phyloP scores from a whole-genome alignment of 2,113 vertebrate genomes.

The Gallinago media region DNA sequence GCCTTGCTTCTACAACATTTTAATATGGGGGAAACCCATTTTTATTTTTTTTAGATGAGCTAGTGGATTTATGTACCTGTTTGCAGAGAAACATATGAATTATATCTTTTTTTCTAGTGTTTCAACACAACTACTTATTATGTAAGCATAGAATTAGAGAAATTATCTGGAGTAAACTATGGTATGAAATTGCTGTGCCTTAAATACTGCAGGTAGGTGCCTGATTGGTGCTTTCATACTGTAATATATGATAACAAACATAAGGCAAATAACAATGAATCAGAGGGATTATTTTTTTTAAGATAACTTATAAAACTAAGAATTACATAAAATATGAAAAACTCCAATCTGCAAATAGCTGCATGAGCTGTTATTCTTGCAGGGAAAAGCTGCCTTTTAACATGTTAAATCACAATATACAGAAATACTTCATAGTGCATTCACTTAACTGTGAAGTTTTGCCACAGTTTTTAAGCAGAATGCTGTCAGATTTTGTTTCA shows the following conservation, averaged over 20 bases:
- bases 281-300: neutral
- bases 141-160: neutral
- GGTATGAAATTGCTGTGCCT: neutral
- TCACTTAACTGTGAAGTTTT: neutral
- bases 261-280: neutral
- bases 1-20: neutral
- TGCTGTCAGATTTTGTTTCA: neutral
- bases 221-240: neutral
- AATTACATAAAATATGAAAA: neutral
- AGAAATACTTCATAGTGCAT: neutral
- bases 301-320: neutral
- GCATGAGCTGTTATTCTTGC: neutral
- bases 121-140: neutral
- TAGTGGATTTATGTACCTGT: neutral
- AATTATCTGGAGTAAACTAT: neutral
- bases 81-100: neutral
- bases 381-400: neutral
- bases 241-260: neutral
- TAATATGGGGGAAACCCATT: neutral
- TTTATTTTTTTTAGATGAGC: neutral
- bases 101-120: neutral
- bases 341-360: neutral
- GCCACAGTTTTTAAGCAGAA: neutral
- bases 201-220: neutral
- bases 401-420: neutral